phyloP scores from a whole-genome alignment of 2,797 vertebrate genomes.

The Cyclura pinguis region DNA sequence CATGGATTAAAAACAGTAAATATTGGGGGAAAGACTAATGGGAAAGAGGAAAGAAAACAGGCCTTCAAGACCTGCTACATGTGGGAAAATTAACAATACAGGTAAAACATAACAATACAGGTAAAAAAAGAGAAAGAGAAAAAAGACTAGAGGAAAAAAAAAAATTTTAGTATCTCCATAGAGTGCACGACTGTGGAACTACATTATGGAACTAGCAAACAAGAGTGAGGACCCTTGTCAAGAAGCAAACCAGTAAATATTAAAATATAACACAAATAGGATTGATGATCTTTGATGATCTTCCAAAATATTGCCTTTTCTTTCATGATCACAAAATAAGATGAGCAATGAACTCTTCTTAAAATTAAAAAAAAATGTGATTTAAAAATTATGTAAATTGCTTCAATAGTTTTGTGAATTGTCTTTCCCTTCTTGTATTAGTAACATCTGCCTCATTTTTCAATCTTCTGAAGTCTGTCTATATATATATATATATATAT shows the following conservation, averaged over 20 bases:
- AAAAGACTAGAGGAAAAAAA: neutral
- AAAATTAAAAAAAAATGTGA: neutral
- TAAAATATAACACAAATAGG: neutral
- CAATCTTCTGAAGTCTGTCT: neutral
- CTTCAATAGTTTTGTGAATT: neutral
- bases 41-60: neutral
- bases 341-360: neutral
- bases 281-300: neutral
- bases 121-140: neutral
- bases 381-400: neutral
- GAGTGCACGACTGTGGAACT: neutral
- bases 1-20: conserved; percentile 10
- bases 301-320: neutral
- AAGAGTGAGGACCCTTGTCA: neutral
- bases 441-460: neutral
- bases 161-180: neutral
- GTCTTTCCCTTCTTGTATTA: neutral
- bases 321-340: conserved; percentile 4
- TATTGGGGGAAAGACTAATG: neutral
- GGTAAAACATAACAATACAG: neutral
- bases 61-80: neutral
- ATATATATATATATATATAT: neutral
- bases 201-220: neutral
- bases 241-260: neutral
- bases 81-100: neutral